A percentile compares a stretch with the other conserved stretches of the same genome.
These are phyloP conservation scores for Acanthoscelides obtectus DNA, from an alignment of 2,888 invertebrate species.

Conservation along the genomic window DNA sequence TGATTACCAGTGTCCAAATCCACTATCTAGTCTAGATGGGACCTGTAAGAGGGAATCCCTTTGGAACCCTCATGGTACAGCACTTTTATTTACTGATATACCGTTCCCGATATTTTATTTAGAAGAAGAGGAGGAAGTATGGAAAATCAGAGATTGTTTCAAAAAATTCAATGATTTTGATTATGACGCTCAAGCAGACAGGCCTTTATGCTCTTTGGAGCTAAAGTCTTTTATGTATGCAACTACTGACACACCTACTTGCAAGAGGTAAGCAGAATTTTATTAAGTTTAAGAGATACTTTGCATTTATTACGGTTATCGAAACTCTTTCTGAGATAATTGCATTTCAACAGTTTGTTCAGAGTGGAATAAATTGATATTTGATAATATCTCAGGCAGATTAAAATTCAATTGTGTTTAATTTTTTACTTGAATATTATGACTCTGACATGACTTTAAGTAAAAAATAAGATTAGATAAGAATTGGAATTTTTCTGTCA, in stretches of 20 bases:
- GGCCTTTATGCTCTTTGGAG: slow-evolving; percentile 84
- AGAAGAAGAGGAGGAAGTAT: slow-evolving; percentile 56
- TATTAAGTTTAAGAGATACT: too few species aligned
- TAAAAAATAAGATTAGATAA: too few species aligned
- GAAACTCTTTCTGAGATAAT: too few species aligned
- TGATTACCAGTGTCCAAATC: slow-evolving; percentile 81
- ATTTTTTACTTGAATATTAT: too few species aligned
- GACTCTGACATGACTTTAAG: too few species aligned
- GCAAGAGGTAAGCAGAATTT: slow-evolving; percentile 50
- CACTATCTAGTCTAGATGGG: slow-evolving; percentile 54
- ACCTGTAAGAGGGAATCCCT: slow-evolving; percentile 42
- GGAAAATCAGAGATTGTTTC: slow-evolving; percentile 59
- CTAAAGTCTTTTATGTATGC: slow-evolving; percentile 86
- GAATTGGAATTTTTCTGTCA: too few species aligned
- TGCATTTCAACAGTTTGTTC: too few species aligned
- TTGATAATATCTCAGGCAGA: too few species aligned
- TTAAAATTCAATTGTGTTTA: too few species aligned
- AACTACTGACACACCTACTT: slow-evolving; percentile 79
- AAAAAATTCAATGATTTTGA: slow-evolving; percentile 66
- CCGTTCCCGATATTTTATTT: slow-evolving; percentile 86
- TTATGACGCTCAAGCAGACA: slow-evolving; percentile 56
- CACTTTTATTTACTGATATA: slow-evolving; percentile 72
- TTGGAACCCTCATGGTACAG: slow-evolving; percentile 81
- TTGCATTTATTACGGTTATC: too few species aligned
- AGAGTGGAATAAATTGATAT: too few species aligned